Evolutionary conservation across 2,888 invertebrate species (phyloP).

Genomic region (Idaea straminata): DNA sequence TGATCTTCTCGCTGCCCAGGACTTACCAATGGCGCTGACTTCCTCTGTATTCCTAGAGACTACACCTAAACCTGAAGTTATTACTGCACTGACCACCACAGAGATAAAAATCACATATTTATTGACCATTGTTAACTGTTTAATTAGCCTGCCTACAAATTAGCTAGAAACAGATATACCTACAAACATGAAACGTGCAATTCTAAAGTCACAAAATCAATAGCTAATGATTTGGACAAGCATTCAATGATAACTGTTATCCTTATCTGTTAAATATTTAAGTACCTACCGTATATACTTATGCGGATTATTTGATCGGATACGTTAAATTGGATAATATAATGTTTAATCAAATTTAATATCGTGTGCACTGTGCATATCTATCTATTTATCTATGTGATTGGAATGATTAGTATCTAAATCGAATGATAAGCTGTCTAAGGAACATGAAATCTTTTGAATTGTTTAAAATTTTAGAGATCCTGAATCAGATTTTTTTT

Average conservation of each 20-base stretch:
- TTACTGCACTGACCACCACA: constrained; percentile 8
- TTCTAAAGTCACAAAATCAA: background rate
- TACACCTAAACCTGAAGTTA: constrained; percentile 41
- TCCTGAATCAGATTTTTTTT: too few relatives aligned
- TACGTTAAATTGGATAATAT: background rate
- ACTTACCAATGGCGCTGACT: constrained; percentile 21
- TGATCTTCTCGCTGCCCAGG: background rate
- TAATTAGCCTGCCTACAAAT: background rate
- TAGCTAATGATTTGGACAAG: background rate
- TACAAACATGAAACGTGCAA: background rate
- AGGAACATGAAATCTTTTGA: too few relatives aligned
- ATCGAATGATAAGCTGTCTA: too few relatives aligned
- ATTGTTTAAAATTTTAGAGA: too few relatives aligned
- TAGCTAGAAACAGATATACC: background rate
- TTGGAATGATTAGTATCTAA: too few relatives aligned
- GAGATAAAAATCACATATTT: background rate
- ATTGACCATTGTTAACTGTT: background rate
- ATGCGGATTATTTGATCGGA: background rate
- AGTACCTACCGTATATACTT: background rate
- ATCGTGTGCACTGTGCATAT: background rate
- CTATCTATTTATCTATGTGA: background rate
- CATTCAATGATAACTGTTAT: constrained; percentile 31
- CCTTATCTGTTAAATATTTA: background rate
- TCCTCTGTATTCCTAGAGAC: constrained; percentile 10
- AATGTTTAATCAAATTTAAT: background rate